Evolutionary conservation across 2,888 invertebrate genomes (phyloP), one percentile per base, ranked within the genome.

Genomic region (Drosophila meridionalis): DNA sequence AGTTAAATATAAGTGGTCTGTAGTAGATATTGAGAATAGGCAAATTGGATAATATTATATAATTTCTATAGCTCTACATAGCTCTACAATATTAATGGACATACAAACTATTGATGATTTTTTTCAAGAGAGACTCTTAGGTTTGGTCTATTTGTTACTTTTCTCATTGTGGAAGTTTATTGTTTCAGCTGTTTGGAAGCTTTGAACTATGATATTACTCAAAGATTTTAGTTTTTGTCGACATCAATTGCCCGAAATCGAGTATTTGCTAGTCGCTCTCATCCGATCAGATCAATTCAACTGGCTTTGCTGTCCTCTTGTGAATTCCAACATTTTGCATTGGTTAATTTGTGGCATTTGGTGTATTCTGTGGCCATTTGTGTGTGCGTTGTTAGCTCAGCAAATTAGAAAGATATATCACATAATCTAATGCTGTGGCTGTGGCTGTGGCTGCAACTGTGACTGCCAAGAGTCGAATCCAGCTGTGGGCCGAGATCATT

Each of bases 381-480:
- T n/a, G 52, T 36, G 32, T 32, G 32, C 26, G 32, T 20, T 48
- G 34, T 36, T 48, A 28, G 40, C 14, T 20, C 30, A 12, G 45
- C 62, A 66, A 67, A 67, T 67, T 70, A 69, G 69, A 68, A 55
- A 53, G 40, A 55, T 53, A 55, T 58, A 58, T 67, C 36, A 50
- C 11, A 50, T 38, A 43, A 61, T 28, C 32, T 50, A 32, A 40
- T 60, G 32, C 26, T 34, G 9, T 6, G 9, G 28, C 20, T 43
- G 45, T 26, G 45, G 11, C 14, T 45, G 11, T 12, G 45, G 4
- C 11, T 47, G 12, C 6, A 28, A 11, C 26, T 12, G 26, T 12
- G 12, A 12, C 28, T 48, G 48, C 48, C 3, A 6, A 42, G 32
- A 28, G 45, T 30, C 36, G 7, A 30, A 28, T 38, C 14, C 12